Conservation (phyloP, 2,113 vertebrate species). For the Ophthalmolycus amberensis region DNA sequence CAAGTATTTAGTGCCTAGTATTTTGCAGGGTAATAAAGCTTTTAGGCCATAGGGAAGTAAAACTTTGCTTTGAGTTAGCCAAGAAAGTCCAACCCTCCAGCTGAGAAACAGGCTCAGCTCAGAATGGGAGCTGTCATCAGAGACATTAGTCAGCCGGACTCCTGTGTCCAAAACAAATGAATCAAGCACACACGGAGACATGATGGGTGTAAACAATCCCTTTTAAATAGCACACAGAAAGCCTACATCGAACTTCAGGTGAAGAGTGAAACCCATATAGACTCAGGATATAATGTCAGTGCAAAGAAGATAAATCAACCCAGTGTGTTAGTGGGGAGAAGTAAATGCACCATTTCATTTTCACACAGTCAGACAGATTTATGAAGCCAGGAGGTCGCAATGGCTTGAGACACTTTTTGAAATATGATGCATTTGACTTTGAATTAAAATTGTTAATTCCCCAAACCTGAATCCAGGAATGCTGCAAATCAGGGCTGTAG, state of each 20-base stretch:
- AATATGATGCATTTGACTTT: neutral
- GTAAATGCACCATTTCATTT: neutral
- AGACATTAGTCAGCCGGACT: slow-evolving; percentile 39
- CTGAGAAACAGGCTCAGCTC: slow-evolving; percentile 16
- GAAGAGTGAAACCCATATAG: slow-evolving; percentile 8
- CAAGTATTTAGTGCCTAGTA: neutral
- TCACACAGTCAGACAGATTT: neutral
- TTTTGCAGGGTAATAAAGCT: neutral
- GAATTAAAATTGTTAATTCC: neutral
- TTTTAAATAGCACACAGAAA: slow-evolving; percentile 25
- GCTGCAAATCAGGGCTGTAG: neutral
- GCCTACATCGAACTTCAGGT: slow-evolving; percentile 1
- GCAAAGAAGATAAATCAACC: neutral
- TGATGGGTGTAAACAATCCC: slow-evolving; percentile 35
- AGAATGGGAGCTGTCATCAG: slow-evolving; percentile 54
- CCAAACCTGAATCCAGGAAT: neutral
- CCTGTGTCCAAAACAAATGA: slow-evolving; percentile 49
- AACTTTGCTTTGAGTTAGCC: neutral
- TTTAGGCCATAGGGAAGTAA: neutral
- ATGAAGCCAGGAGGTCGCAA: neutral
- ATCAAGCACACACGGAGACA: slow-evolving; percentile 39
- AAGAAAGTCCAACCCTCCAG: neutral
- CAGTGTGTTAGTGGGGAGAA: neutral
- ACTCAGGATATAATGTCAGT: neutral
- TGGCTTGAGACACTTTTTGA: neutral